These are phyloP conservation scores for Mycetomoellerius zeteki DNA, from an alignment of 1,140 invertebrate genomes.

Conservation along the genomic window DNA sequence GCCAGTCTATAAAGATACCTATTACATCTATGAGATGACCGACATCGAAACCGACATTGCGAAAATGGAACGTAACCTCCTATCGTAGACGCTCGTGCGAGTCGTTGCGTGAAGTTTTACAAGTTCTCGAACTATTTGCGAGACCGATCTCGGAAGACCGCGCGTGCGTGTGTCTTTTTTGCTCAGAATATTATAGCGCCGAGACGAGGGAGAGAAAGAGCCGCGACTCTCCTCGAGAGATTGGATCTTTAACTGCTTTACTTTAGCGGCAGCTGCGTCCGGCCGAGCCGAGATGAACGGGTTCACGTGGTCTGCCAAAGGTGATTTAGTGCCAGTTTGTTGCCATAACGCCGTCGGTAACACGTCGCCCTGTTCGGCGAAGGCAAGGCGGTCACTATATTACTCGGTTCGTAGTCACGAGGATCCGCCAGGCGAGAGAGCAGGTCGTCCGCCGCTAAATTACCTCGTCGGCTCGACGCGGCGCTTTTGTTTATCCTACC, in stretches of 20 bases:
- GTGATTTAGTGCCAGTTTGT: conserved; percentile 84
- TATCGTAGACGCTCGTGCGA: not conserved
- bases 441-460: conserved; percentile 55
- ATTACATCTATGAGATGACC: not conserved
- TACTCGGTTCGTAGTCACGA: conserved; percentile 48
- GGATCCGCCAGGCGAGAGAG: not conserved
- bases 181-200: conserved; percentile 54
- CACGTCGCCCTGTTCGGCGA: conserved; percentile 49
- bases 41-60: not conserved
- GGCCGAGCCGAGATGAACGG: conserved; percentile 73
- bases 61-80: not conserved
- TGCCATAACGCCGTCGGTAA: conserved; percentile 72
- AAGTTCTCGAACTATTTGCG: conserved; percentile 58
- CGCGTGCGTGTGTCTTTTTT: conserved; percentile 39
- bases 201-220: conserved; percentile 1
- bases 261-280: conserved; percentile 72
- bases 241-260: conserved; percentile 60
- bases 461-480: conserved; percentile 47
- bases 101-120: conserved; percentile 30
- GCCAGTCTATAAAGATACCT: too few species aligned
- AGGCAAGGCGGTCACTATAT: conserved; percentile 48
- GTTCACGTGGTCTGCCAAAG: conserved; percentile 77
- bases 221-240: conserved; percentile 32
- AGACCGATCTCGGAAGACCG: not conserved
- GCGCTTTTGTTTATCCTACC: conserved; percentile 54